Conservation (phyloP, 2,888 invertebrate species). For the Lepidochitona cinerea region DNA sequence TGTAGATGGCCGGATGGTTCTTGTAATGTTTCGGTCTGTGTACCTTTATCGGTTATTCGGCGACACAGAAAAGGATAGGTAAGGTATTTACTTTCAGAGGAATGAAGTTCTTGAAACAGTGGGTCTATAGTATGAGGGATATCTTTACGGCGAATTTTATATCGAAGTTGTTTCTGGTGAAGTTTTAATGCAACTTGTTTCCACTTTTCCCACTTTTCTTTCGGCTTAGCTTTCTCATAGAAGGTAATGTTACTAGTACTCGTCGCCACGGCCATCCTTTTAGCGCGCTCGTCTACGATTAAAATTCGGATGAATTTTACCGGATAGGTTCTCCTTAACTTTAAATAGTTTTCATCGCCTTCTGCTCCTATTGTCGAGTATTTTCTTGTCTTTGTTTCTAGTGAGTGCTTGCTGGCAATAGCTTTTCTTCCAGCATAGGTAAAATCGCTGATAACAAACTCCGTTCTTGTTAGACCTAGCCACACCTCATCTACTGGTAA, state of each 20-base stretch:
- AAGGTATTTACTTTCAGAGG: background rate
- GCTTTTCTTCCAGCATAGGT: too few relatives aligned
- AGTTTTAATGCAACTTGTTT: background rate
- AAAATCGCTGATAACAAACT: background rate
- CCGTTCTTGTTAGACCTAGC: background rate
- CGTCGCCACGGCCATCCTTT: background rate
- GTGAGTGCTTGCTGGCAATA: too few relatives aligned
- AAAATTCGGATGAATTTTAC: background rate
- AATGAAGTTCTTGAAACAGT: too few relatives aligned
- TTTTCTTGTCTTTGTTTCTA: too few relatives aligned
- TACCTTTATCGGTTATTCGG: background rate
- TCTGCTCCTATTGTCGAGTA: background rate
- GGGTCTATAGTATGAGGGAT: background rate
- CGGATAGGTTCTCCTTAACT: background rate
- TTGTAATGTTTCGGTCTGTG: background rate
- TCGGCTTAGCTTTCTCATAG: background rate
- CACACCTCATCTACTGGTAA: background rate
- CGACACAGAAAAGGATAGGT: constrained; percentile 1
- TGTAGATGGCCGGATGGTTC: too few relatives aligned
- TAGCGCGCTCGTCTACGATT: background rate
- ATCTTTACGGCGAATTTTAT: background rate
- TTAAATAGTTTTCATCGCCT: background rate
- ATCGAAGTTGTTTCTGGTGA: background rate
- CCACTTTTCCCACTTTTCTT: background rate
- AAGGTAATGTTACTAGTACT: background rate